Evolutionary conservation across 2,888 invertebrate species (phyloP).

Genomic region (Lydus trimaculatus): DNA sequence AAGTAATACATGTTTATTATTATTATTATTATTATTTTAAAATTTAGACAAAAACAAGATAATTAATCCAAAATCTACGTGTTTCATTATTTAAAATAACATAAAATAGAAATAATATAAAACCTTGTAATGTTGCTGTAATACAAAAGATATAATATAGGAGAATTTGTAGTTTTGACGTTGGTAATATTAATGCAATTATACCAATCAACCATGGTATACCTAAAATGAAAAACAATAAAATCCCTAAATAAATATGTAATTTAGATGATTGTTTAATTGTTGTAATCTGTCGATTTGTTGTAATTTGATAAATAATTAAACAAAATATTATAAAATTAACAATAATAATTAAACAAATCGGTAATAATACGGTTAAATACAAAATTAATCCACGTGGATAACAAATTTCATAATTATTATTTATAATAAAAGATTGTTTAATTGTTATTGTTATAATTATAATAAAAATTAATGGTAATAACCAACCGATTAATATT

Average conservation of each 20-base stretch:
- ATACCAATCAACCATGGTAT: conserved; percentile 69
- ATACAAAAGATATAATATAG: conserved; percentile 64
- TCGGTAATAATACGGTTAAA: conserved; percentile 65
- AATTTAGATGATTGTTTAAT: conserved; percentile 61
- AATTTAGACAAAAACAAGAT: not conserved
- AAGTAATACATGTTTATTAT: not conserved
- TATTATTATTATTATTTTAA: not conserved
- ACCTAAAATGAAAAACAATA: conserved; percentile 69
- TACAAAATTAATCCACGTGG: conserved; percentile 65
- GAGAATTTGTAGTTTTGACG: conserved; percentile 42
- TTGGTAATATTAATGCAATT: conserved; percentile 57
- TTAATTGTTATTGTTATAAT: conserved; percentile 62
- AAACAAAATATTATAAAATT: conserved; percentile 67
- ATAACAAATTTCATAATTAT: conserved; percentile 64
- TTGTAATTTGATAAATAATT: conserved; percentile 64
- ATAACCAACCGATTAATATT: conserved; percentile 70
- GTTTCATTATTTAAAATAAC: conserved; percentile 68
- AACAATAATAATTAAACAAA: conserved; percentile 62
- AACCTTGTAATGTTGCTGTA: conserved; percentile 66
- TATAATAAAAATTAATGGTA: conserved; percentile 64
- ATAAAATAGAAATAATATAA: conserved; percentile 69
- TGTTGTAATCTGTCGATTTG: conserved; percentile 47
- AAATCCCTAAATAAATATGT: conserved; percentile 66
- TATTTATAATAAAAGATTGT: conserved; percentile 61
- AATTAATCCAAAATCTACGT: conserved; percentile 64